A percentile compares a stretch with the other conserved stretches of the same genome.
Evolutionary conservation across 2,797 vertebrate species (phyloP).

Genomic region (Ambastaia sidthimunki): DNA sequence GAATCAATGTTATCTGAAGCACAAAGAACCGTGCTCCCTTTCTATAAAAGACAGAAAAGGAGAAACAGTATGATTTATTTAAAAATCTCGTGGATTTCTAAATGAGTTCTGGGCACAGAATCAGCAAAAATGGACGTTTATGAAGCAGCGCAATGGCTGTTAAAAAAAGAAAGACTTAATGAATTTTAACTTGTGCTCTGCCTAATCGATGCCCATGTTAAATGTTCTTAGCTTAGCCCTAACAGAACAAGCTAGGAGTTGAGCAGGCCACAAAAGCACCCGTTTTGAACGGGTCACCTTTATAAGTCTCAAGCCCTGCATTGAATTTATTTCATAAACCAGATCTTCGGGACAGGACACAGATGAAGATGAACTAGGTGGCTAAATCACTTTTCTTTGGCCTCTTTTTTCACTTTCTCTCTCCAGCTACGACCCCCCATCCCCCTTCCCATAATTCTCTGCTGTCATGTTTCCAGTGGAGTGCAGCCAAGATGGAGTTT

Average conservation of each 20-base stretch:
- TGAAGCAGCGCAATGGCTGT: slow-evolving; percentile 71
- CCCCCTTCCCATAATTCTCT: slow-evolving; percentile 34
- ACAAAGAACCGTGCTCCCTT: slow-evolving; percentile 18
- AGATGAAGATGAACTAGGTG: slow-evolving; percentile 87
- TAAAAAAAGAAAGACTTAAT: slow-evolving; percentile 78
- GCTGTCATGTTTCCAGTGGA: slow-evolving; percentile 35
- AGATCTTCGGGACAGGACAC: slow-evolving; percentile 78
- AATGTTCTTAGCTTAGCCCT: slow-evolving; percentile 79
- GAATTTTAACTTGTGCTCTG: slow-evolving; percentile 78
- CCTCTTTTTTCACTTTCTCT: slow-evolving; percentile 66
- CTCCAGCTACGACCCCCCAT: slow-evolving; percentile 29
- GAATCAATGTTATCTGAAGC: slow-evolving; percentile 57
- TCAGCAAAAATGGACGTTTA: slow-evolving; percentile 45
- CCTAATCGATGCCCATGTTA: slow-evolving; percentile 83
- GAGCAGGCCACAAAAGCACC: slow-evolving; percentile 77
- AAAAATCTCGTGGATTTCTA: slow-evolving; percentile 62
- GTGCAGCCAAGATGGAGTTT: slow-evolving; percentile 19
- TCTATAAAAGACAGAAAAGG: slow-evolving; percentile 28
- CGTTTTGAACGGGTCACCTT: slow-evolving; percentile 81
- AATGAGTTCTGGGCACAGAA: slow-evolving; percentile 14
- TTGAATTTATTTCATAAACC: slow-evolving; percentile 86
- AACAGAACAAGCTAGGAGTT: slow-evolving; percentile 76
- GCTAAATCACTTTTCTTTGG: slow-evolving; percentile 75
- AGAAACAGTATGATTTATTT: slow-evolving; percentile 58
- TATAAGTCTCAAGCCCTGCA: slow-evolving; percentile 76